Percentiles rank a stretch among this genome's conserved stretches.
These are phyloP conservation scores for Bucorvus abyssinicus DNA, from an alignment of 2,797 vertebrate genomes.

Conservation along the genomic window DNA sequence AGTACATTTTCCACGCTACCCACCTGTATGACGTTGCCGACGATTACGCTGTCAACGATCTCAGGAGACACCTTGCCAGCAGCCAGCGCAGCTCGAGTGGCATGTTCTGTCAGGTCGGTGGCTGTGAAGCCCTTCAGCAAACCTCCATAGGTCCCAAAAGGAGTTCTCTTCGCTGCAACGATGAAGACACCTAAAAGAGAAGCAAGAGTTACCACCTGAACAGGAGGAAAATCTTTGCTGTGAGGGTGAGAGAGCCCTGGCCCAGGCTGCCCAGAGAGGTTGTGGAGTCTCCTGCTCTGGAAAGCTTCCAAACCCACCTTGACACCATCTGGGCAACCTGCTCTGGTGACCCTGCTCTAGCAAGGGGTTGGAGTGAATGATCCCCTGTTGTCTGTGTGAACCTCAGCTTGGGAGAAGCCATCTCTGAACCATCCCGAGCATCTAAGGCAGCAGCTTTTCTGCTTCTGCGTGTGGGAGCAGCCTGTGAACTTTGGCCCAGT, in stretches of 20 bases:
- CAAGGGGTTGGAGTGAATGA: neutral
- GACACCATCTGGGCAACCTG: neutral
- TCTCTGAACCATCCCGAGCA: neutral
- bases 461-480: neutral
- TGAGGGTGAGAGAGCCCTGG: too few species aligned
- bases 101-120: slow-evolving; percentile 87
- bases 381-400: accelerated
- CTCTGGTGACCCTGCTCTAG: neutral
- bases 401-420: neutral
- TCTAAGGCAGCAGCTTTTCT: neutral
- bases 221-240: too few species aligned
- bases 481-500: slow-evolving; percentile 21
- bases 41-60: slow-evolving; percentile 87
- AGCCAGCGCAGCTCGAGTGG: slow-evolving; percentile 85
- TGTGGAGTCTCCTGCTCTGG: neutral
- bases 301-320: neutral
- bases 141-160: slow-evolving; percentile 91
- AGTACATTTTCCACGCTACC: neutral
- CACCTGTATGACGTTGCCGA: slow-evolving; percentile 95
- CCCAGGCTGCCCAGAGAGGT: neutral
- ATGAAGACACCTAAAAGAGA: slow-evolving; percentile 86
- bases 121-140: slow-evolving; percentile 89
- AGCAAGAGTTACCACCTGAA: neutral
- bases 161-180: slow-evolving; percentile 93
- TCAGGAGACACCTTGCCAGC: slow-evolving; percentile 88